Percentiles rank a stretch among this genome's conserved stretches.
Evolutionary conservation across 1,140 invertebrate genomes (phyloP).

Genomic region (Pygmarrhopalites habei): DNA sequence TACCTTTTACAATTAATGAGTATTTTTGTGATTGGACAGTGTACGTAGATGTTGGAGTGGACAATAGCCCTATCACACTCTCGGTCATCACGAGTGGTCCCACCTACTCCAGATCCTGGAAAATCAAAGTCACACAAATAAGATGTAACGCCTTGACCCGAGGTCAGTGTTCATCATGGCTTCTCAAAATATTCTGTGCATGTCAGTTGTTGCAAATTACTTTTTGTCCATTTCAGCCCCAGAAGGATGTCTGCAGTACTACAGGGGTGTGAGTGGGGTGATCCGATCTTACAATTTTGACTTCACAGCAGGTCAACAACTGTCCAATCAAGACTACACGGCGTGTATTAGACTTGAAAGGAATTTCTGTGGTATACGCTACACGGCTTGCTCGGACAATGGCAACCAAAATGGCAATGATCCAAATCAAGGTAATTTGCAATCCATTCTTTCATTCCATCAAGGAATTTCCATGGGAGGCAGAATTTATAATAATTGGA

Average conservation of each 20-base stretch:
- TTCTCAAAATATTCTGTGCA: no score
- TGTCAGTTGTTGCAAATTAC: no score
- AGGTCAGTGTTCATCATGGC: no score
- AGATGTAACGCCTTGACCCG: slow-evolving; percentile 63
- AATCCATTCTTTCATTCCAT: not conserved
- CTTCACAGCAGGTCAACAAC: slow-evolving; percentile 60
- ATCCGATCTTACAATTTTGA: slow-evolving; percentile 78
- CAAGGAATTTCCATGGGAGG: not conserved
- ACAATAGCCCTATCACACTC: slow-evolving; percentile 61
- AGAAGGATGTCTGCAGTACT: slow-evolving; percentile 76
- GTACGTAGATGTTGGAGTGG: slow-evolving; percentile 69
- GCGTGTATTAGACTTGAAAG: slow-evolving; percentile 74
- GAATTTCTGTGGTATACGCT: slow-evolving; percentile 82
- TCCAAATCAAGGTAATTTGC: not conserved
- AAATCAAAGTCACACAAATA: slow-evolving; percentile 70
- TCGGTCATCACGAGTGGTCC: slow-evolving; percentile 69
- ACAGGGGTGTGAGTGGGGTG: slow-evolving; percentile 67
- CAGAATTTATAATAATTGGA: not conserved
- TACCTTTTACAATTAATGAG: no score
- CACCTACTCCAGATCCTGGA: slow-evolving; percentile 67
- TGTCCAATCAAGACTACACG: slow-evolving; percentile 82
- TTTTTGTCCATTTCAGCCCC: slow-evolving; percentile 58
- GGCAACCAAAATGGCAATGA: slow-evolving; percentile 43
- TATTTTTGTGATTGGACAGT: slow-evolving; percentile 56
- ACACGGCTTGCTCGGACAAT: slow-evolving; percentile 62